These are phyloP conservation scores for Thereva unica DNA, from an alignment of 2,888 invertebrate species.

Conservation along the genomic window DNA sequence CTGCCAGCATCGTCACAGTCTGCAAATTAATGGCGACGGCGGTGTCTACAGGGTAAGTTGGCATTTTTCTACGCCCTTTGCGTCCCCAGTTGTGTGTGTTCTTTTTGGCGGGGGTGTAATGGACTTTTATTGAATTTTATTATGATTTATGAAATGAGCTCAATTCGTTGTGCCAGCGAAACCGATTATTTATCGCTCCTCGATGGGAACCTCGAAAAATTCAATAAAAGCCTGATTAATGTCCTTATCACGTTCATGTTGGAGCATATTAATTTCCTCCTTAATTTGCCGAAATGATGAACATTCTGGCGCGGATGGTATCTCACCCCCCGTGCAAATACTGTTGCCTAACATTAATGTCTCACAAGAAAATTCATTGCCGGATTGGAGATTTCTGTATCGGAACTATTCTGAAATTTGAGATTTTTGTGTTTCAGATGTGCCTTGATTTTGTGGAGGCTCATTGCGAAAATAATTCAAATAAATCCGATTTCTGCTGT, in stretches of 20 bases:
- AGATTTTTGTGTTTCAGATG: no score
- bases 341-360: no score
- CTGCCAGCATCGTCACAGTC: constrained; percentile 45
- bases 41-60: constrained; percentile 39
- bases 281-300: neutral
- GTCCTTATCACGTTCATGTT: constrained; percentile 4
- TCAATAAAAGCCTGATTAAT: constrained; percentile 33
- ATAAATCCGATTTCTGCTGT: no score
- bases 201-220: constrained; percentile 20
- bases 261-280: neutral
- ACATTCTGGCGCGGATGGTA: no score
- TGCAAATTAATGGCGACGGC: constrained; percentile 45
- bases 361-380: no score
- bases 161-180: constrained; percentile 20
- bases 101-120: constrained; percentile 26
- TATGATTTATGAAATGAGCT: constrained; percentile 28
- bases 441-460: no score
- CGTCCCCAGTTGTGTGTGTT: no score
- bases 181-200: constrained; percentile 19
- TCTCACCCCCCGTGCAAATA: no score
- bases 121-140: constrained; percentile 35
- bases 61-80: neutral
- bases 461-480: no score
- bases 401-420: no score
- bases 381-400: no score